Percentiles rank a stretch among this genome's conserved stretches.
These are phyloP conservation scores for Anas acuta DNA, from an alignment of 2,797 vertebrate species.

Conservation along the genomic window DNA sequence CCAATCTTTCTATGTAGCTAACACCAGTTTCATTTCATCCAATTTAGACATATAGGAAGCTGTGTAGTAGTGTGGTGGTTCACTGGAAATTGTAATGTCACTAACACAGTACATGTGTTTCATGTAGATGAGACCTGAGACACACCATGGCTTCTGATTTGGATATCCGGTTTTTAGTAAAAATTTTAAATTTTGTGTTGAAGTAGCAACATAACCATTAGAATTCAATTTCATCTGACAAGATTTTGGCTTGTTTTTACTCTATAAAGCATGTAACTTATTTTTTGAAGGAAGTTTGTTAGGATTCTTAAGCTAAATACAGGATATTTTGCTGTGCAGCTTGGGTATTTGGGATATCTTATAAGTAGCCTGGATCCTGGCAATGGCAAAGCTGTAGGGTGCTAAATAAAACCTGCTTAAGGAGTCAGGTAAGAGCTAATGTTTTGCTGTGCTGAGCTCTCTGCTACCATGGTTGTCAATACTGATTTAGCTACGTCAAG, in stretches of 20 bases:
- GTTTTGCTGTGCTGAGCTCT: background rate
- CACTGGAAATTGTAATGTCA: background rate
- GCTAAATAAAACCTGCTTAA: background rate
- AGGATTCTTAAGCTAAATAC: background rate
- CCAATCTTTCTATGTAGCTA: background rate
- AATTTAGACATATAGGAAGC: background rate
- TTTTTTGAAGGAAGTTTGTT: background rate
- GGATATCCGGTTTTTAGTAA: background rate
- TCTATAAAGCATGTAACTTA: background rate
- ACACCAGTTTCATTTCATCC: background rate
- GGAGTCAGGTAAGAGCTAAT: background rate
- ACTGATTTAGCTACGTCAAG: background rate
- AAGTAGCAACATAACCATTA: background rate
- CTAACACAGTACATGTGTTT: background rate
- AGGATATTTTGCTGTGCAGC: background rate
- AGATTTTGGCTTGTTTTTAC: background rate
- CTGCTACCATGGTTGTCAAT: background rate
- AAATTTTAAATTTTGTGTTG: background rate
- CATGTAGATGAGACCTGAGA: background rate
- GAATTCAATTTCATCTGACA: conserved; percentile 4
- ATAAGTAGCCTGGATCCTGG: background rate
- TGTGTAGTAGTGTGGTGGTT: background rate
- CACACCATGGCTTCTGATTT: background rate
- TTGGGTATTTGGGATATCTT: background rate
- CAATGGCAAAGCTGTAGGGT: background rate